These are phyloP conservation scores for Strigamia maritima DNA, from an alignment of 2,888 invertebrate genomes.

Conservation along the genomic window DNA sequence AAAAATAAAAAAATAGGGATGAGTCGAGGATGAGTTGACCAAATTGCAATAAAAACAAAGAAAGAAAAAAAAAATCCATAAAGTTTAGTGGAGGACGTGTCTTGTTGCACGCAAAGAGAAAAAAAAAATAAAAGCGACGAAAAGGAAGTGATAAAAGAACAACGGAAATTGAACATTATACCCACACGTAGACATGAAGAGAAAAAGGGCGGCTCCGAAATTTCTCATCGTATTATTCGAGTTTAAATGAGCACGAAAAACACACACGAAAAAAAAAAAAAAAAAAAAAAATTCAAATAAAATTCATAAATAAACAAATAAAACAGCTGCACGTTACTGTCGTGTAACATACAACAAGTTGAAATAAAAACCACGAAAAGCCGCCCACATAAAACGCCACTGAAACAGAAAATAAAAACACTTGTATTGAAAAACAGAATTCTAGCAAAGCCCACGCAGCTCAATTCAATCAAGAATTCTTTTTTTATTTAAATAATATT, in stretches of 20 bases:
- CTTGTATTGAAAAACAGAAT: neutral
- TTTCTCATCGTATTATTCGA: conserved; percentile 6
- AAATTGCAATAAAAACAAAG: neutral
- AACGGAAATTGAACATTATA: conserved; percentile 24
- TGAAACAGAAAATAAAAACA: neutral
- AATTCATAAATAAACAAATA: neutral
- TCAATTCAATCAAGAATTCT: neutral
- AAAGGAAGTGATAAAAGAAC: conserved; percentile 23
- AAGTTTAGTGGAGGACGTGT: neutral
- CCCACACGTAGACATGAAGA: conserved; percentile 5
- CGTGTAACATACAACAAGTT: neutral
- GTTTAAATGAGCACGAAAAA: no score
- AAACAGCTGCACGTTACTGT: neutral
- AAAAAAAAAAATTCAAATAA: no score
- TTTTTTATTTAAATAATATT: neutral
- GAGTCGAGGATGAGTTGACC: neutral
- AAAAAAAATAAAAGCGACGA: neutral
- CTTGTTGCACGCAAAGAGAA: conserved; percentile 26
- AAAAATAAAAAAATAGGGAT: neutral
- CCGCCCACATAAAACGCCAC: neutral
- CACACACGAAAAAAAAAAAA: no score
- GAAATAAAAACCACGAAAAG: neutral
- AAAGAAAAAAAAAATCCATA: neutral
- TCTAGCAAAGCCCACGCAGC: neutral
- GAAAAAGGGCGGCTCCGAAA: neutral